Percentiles rank a stretch among this genome's conserved stretches.
These are phyloP conservation scores for Thaleichthys pacificus DNA, from an alignment of 2,797 vertebrate genomes.

Conservation along the genomic window DNA sequence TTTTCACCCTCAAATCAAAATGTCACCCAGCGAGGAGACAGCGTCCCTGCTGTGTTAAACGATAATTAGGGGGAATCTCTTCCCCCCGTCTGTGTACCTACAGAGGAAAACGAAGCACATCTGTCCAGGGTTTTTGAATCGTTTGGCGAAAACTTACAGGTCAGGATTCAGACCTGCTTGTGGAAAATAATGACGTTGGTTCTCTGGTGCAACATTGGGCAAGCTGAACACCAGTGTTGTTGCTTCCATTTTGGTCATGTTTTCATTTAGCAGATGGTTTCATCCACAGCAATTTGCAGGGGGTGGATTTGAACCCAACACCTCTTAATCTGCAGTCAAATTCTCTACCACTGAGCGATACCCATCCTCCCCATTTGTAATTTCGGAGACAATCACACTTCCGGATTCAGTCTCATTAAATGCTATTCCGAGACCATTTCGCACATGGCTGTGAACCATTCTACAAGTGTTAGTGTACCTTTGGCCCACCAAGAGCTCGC, in stretches of 20 bases:
- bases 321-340: too few relatives aligned
- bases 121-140: slow-evolving; percentile 14
- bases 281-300: too few relatives aligned
- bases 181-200: too few relatives aligned
- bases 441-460: too few relatives aligned
- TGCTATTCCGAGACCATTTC: background rate
- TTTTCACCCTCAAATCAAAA: slow-evolving; percentile 63
- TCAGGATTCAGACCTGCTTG: too few relatives aligned
- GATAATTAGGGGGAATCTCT: slow-evolving; percentile 51
- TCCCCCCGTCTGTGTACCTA: background rate
- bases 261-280: background rate
- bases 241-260: background rate
- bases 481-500: background rate
- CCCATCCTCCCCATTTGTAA: too few relatives aligned
- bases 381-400: too few relatives aligned
- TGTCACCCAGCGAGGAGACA: slow-evolving; percentile 62
- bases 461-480: background rate
- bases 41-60: slow-evolving; percentile 37
- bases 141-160: background rate
- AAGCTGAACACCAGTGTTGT: too few relatives aligned
- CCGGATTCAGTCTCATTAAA: slow-evolving; percentile 7
- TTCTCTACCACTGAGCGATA: too few relatives aligned
- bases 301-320: too few relatives aligned
- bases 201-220: too few relatives aligned
- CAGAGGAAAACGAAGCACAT: background rate